These are phyloP conservation scores for Acholoe squamosa DNA, from an alignment of 2,888 invertebrate genomes.

Conservation along the genomic window DNA sequence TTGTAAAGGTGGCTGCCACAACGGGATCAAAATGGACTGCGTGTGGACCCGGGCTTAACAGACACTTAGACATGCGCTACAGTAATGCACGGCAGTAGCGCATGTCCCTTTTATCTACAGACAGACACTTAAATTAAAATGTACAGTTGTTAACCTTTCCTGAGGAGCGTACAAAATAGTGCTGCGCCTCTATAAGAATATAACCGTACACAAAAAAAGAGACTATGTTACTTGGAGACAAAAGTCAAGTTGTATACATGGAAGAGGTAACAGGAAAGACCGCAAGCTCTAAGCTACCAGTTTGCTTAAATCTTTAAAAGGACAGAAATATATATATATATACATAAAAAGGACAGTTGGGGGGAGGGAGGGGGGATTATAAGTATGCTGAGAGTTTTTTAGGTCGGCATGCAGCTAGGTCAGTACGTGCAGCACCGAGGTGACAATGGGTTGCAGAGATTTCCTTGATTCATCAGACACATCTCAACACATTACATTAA, in stretches of 20 bases:
- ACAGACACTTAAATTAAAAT: conserved; percentile 59
- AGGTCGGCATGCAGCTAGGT: neutral
- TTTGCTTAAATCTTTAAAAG: neutral
- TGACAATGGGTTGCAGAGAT: neutral
- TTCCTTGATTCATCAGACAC: conserved; percentile 28
- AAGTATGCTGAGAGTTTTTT: no score
- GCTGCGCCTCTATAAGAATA: neutral
- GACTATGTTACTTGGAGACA: no score
- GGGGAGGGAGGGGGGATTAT: conserved; percentile 34
- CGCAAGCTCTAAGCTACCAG: neutral
- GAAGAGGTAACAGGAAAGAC: no score
- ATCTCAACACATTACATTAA: conserved; percentile 36
- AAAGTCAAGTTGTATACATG: no score
- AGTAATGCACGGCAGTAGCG: neutral
- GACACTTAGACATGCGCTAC: conserved; percentile 42
- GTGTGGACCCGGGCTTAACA: conserved; percentile 52
- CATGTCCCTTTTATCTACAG: conserved; percentile 20
- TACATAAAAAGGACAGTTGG: neutral
- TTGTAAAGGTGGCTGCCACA: neutral
- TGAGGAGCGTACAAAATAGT: neutral
- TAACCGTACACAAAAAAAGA: neutral
- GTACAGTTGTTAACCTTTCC: conserved; percentile 49
- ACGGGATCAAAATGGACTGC: conserved; percentile 46
- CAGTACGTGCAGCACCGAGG: neutral
- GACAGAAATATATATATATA: no score